A percentile compares a stretch with the other conserved stretches of the same genome.
Conservation (phyloP, 2,797 vertebrate genomes). For the Sternarchorhynchus goeldii region DNA sequence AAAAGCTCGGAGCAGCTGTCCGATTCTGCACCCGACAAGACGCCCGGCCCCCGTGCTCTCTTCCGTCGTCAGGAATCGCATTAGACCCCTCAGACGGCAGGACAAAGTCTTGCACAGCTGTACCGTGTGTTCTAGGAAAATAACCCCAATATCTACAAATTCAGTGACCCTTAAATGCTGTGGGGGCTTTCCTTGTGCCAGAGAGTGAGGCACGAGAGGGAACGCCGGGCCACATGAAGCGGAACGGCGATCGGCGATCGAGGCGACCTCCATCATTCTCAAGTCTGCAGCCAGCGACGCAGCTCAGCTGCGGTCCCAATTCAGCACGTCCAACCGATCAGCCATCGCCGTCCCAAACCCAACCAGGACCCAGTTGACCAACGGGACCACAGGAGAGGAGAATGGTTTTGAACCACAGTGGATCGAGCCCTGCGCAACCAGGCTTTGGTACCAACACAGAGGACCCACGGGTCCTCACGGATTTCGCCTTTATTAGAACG, state of each 20-base stretch:
- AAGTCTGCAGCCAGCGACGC: not conserved
- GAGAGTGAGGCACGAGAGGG: not conserved
- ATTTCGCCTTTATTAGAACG: constrained; percentile 48
- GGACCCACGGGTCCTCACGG: constrained; percentile 32
- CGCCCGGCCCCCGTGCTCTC: too few relatives aligned
- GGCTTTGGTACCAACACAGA: not conserved
- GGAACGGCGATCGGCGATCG: not conserved
- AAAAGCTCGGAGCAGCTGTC: too few relatives aligned
- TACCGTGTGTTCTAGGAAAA: too few relatives aligned
- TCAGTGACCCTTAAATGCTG: constrained; percentile 6
- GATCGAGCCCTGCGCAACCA: not conserved
- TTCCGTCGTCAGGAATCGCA: too few relatives aligned
- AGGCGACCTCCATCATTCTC: not conserved
- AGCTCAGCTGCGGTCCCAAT: constrained; percentile 12
- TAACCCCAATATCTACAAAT: not conserved
- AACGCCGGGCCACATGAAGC: not conserved
- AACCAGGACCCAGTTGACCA: not conserved
- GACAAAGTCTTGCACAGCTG: too few relatives aligned
- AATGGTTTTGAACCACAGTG: not conserved
- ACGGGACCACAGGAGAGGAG: not conserved
- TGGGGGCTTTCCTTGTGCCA: constrained; percentile 12
- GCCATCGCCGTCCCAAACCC: not conserved
- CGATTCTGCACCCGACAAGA: too few relatives aligned
- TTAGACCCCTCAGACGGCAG: too few relatives aligned
- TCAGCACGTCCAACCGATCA: not conserved